Percentiles rank a stretch among this genome's conserved stretches.
phyloP scores from a whole-genome alignment of 2,113 vertebrate species.

The Pelecanoides urinatrix region DNA sequence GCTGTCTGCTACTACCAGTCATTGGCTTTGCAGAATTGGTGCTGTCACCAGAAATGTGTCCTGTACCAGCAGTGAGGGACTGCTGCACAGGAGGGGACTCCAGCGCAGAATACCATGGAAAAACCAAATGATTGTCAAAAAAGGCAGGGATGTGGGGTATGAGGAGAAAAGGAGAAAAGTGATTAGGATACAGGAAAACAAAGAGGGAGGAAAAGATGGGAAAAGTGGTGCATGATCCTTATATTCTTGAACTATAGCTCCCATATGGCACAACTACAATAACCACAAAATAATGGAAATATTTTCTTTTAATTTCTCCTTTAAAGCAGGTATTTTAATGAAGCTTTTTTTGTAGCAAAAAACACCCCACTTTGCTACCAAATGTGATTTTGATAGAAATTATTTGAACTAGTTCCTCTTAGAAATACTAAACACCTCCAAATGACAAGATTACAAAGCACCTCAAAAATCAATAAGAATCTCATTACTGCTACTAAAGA shows the following conservation, averaged over 20 bases:
- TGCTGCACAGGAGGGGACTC: background rate
- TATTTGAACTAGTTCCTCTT: background rate
- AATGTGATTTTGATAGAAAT: background rate
- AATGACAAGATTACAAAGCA: background rate
- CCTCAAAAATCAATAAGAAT: background rate
- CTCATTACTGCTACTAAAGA: background rate
- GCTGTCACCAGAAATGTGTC: background rate
- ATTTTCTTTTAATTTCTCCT: background rate
- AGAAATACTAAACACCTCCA: background rate
- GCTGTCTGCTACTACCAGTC: background rate
- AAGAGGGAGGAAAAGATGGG: background rate
- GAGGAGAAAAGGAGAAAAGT: background rate
- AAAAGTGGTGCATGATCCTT: background rate
- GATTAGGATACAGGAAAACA: background rate
- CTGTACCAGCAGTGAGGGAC: background rate
- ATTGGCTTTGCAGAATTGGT: background rate
- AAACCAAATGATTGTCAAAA: background rate
- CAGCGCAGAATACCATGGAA: rapidly evolving
- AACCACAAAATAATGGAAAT: background rate
- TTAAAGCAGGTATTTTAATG: background rate
- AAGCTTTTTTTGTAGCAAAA: background rate
- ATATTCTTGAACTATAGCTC: background rate
- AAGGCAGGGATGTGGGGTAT: background rate
- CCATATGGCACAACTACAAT: background rate
- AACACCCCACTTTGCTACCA: background rate